Conservation (phyloP, 2,888 invertebrate genomes). For the Sipha maydis region DNA sequence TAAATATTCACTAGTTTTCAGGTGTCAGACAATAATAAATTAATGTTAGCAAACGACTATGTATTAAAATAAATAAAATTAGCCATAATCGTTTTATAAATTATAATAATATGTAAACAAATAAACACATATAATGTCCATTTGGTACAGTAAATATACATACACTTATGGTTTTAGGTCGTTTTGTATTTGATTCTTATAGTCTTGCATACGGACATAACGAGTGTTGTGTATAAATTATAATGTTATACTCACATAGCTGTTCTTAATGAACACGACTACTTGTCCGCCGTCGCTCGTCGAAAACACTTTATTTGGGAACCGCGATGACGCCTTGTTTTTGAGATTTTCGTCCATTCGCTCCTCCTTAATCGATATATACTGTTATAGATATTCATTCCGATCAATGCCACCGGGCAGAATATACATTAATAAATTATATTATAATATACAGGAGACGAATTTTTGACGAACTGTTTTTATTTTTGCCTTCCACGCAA, state of each 20-base stretch:
- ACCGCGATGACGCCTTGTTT: constrained; percentile 21
- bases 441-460: constrained; percentile 20
- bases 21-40: background rate
- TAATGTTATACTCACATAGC: background rate
- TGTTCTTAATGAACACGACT: constrained; percentile 31
- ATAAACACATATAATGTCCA: background rate
- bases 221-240: background rate
- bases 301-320: constrained; percentile 46
- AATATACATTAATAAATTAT: constrained; percentile 41
- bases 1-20: background rate
- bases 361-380: constrained; percentile 6
- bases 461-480: constrained; percentile 42
- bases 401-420: constrained; percentile 35
- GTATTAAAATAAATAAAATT: background rate
- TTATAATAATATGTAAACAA: background rate
- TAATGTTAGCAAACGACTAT: background rate
- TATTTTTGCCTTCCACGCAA: constrained; percentile 31
- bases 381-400: constrained; percentile 22
- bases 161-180: background rate
- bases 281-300: background rate
- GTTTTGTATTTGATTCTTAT: background rate
- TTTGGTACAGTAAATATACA: background rate
- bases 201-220: background rate
- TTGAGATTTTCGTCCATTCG: background rate
- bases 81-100: background rate